Evolutionary conservation across 2,797 vertebrate species (phyloP).

Genomic region (Pseudotriccus pelzelni): DNA sequence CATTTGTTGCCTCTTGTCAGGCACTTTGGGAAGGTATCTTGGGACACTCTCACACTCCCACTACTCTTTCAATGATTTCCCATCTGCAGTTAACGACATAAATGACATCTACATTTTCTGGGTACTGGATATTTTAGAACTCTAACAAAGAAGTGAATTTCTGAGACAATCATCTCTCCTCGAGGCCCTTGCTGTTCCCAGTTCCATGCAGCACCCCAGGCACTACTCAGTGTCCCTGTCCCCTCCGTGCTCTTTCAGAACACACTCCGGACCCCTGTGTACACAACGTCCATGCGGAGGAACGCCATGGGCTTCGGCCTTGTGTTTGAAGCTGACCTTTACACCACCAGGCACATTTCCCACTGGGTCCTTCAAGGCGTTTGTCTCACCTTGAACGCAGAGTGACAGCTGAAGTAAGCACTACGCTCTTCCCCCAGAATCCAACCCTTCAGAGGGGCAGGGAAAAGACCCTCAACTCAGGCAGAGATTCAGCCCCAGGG

Average conservation of each 20-base stretch:
- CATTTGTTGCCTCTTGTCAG: neutral
- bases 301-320: conserved; percentile 92
- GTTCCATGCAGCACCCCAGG: rapidly evolving
- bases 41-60: neutral
- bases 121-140: neutral
- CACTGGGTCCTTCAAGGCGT: conserved; percentile 94
- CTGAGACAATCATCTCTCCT: neutral
- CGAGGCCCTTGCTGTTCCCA: neutral
- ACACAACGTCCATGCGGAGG: conserved; percentile 90
- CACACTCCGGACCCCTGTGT: conserved; percentile 91
- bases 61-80: neutral
- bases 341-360: conserved; percentile 86
- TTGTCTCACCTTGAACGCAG: conserved; percentile 88
- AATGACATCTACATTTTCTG: neutral
- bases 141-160: neutral
- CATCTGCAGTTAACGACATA: neutral
- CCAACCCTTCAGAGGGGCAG: neutral
- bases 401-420: conserved; percentile 67
- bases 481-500: rapidly evolving
- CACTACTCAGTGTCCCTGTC: neutral
- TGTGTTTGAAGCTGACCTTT: conserved; percentile 94
- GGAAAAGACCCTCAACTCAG: rapidly evolving
- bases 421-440: rapidly evolving
- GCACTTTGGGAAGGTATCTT: too few relatives aligned
- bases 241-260: conserved; percentile 73